These are phyloP conservation scores for Drosophila sordidapex DNA, from an alignment of 2,888 invertebrate genomes.

Conservation along the genomic window DNA sequence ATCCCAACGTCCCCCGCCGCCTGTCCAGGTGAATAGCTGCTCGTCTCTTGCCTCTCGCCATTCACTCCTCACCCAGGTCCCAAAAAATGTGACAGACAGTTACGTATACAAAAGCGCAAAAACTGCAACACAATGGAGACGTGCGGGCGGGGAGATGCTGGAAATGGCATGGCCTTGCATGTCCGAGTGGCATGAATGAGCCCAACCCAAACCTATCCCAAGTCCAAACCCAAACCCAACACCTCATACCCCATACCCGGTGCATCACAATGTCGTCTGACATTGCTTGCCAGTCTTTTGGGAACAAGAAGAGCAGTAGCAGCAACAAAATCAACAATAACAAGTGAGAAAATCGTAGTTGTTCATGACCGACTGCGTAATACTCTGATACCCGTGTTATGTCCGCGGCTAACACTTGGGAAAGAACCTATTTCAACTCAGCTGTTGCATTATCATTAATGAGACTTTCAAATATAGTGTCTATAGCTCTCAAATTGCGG, in stretches of 20 bases:
- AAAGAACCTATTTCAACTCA: neutral
- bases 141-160: slow-evolving; percentile 9
- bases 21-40: slow-evolving; percentile 53
- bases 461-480: neutral
- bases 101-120: slow-evolving; percentile 53
- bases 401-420: neutral
- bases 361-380: neutral
- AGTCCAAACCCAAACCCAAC: neutral
- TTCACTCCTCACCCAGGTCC: slow-evolving; percentile 8
- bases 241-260: neutral
- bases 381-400: neutral
- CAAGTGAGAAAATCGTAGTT: neutral
- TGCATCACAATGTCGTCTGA: slow-evolving; percentile 39
- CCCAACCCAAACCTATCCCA: neutral
- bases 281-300: slow-evolving; percentile 54
- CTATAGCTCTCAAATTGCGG: neutral
- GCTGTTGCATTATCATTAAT: neutral
- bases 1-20: neutral
- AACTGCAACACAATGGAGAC: slow-evolving; percentile 41
- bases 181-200: slow-evolving; percentile 29
- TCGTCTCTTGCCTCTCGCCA: neutral
- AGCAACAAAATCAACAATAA: slow-evolving; percentile 6
- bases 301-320: slow-evolving; percentile 18
- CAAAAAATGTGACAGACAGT: slow-evolving; percentile 43
- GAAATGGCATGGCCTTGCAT: slow-evolving; percentile 52